Evolutionary conservation across 1,140 invertebrate species (phyloP).

Genomic region (Dolichoris vasculosae): DNA sequence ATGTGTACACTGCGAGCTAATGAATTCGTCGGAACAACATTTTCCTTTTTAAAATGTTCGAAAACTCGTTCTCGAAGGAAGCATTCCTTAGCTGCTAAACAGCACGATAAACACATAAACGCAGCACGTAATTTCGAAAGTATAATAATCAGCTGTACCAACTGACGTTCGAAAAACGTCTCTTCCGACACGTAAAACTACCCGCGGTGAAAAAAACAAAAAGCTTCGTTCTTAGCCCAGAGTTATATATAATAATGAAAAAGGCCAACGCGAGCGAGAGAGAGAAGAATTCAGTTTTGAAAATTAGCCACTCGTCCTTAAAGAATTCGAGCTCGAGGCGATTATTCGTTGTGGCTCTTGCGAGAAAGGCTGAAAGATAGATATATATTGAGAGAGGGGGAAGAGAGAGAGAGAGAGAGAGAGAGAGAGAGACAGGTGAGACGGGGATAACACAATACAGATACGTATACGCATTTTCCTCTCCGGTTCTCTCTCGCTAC

Average conservation of each 20-base stretch:
- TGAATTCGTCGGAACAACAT: slow-evolving; percentile 4
- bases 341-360: slow-evolving; percentile 15
- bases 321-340: slow-evolving; percentile 32
- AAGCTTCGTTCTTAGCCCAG: slow-evolving; percentile 2
- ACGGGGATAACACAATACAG: not conserved
- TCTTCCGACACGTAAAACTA: slow-evolving; percentile 9
- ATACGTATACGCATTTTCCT: not conserved
- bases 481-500: not conserved
- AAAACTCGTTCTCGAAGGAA: not conserved
- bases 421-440: not conserved
- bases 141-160: slow-evolving; percentile 51
- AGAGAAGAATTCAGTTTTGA: slow-evolving; percentile 39
- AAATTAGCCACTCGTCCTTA: slow-evolving; percentile 24
- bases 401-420: not conserved
- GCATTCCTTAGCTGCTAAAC: slow-evolving; percentile 25
- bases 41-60: slow-evolving; percentile 17
- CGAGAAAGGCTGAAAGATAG: not conserved
- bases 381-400: not conserved
- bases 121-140: slow-evolving; percentile 45
- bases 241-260: slow-evolving; percentile 39
- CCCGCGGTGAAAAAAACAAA: not conserved
- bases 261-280: not conserved
- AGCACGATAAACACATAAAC: slow-evolving; percentile 27
- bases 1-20: not conserved
- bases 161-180: slow-evolving; percentile 18